Percentiles rank a stretch among this genome's conserved stretches.
Evolutionary conservation across 2,113 vertebrate genomes (phyloP).

Genomic region (Pteropus alecto): DNA sequence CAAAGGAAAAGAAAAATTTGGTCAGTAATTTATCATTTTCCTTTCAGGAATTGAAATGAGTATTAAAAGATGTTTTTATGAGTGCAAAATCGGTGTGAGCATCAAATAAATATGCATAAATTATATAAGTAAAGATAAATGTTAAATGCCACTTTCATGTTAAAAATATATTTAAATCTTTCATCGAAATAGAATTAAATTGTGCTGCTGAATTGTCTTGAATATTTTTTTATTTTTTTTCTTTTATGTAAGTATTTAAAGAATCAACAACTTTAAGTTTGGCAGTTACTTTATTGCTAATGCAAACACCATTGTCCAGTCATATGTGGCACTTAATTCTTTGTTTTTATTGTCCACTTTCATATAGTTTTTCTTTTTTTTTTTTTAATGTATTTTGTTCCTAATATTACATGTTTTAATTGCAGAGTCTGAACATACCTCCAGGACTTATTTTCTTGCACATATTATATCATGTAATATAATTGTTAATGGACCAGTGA

Average conservation of each 20-base stretch:
- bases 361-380: neutral
- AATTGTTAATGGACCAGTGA: neutral
- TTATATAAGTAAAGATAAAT: neutral
- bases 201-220: neutral
- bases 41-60: constrained; percentile 32
- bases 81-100: neutral
- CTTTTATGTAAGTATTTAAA: constrained; percentile 21
- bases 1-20: constrained; percentile 85
- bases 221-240: constrained; percentile 24
- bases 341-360: neutral
- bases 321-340: neutral
- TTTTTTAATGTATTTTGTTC: constrained; percentile 2
- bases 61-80: neutral
- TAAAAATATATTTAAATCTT: constrained; percentile 38
- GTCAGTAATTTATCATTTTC: constrained; percentile 85
- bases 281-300: neutral
- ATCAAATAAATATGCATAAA: neutral
- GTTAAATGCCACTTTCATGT: constrained; percentile 1
- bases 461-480: neutral
- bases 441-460: neutral
- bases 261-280: constrained; percentile 6
- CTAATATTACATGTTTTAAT: constrained; percentile 34
- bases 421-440: neutral
- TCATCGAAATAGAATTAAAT: constrained; percentile 13
- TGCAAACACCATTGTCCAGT: neutral